phyloP scores from a whole-genome alignment of 2,797 vertebrate genomes.

The Micrastur ruficollis region DNA sequence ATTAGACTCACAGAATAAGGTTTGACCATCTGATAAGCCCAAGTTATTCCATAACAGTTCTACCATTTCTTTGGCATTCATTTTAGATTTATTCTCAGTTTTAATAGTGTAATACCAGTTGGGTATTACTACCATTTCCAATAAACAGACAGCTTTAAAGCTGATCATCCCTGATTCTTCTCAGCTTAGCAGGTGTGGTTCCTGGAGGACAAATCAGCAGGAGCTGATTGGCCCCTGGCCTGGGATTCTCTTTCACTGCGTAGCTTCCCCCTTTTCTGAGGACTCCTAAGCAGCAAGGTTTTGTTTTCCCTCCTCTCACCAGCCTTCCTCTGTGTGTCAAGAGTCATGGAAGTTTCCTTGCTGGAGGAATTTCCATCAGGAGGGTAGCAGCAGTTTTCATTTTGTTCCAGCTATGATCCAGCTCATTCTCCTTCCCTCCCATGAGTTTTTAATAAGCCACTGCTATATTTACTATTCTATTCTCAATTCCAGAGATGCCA shows the following conservation, averaged over 20 bases:
- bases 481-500: not conserved
- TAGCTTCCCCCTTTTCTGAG: not conserved
- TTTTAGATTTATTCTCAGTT: not conserved
- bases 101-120: not conserved
- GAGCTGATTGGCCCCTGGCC: not conserved
- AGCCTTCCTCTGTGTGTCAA: not conserved
- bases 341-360: not conserved
- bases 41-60: not conserved
- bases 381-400: not conserved
- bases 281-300: not conserved
- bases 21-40: not conserved
- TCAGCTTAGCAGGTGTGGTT: not conserved
- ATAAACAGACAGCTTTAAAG: not conserved
- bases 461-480: not conserved
- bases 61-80: not conserved
- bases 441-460: not conserved
- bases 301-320: not conserved
- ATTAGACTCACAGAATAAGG: not conserved
- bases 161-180: not conserved
- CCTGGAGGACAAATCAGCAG: not conserved
- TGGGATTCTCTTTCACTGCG: not conserved
- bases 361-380: not conserved
- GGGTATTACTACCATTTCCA: not conserved
- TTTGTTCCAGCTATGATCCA: not conserved
- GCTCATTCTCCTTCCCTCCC: not conserved